phyloP scores from a whole-genome alignment of 2,797 vertebrate genomes.

The Brachyalestes nurse region DNA sequence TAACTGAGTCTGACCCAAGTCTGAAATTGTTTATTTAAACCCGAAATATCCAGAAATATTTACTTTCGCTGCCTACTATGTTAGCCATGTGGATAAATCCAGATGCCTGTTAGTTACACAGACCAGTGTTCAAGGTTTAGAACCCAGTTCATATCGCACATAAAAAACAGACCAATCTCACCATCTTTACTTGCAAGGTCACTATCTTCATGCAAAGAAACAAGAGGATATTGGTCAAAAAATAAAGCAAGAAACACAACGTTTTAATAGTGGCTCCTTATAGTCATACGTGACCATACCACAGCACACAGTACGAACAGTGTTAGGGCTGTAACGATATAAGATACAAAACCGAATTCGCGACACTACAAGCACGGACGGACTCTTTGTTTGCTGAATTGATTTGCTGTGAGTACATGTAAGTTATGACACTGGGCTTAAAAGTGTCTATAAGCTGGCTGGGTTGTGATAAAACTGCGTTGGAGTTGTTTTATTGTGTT shows the following conservation, averaged over 20 bases:
- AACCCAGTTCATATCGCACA: not conserved
- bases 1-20: not conserved
- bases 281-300: no score
- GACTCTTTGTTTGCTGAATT: no score
- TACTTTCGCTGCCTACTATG: constrained; percentile 9
- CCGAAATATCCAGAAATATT: constrained; percentile 18
- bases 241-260: not conserved
- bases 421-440: no score
- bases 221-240: not conserved
- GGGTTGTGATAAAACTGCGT: no score
- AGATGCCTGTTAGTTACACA: constrained; percentile 3
- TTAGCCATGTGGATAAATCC: constrained; percentile 4
- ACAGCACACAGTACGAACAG: no score
- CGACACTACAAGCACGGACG: no score
- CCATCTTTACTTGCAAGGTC: not conserved
- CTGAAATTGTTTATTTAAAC: constrained; percentile 16
- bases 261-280: no score
- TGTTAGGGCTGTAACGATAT: no score
- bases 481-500: no score
- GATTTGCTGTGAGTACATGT: no score
- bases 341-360: no score
- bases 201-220: not conserved
- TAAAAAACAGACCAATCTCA: not conserved
- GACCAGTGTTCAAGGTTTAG: not conserved
- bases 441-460: no score